phyloP scores from a whole-genome alignment of 2,113 vertebrate species.

The Canis aureus region DNA sequence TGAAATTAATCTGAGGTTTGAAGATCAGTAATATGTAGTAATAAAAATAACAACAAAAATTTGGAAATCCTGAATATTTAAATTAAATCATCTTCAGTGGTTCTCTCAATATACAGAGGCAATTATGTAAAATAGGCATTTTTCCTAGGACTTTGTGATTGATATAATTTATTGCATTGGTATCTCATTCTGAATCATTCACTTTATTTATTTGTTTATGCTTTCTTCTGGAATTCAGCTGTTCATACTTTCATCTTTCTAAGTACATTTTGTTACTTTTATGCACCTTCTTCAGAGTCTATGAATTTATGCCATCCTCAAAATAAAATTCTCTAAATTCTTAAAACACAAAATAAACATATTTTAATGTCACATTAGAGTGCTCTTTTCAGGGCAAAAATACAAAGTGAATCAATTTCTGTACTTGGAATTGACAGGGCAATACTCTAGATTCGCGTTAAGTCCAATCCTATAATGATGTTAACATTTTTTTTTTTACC shows the following conservation, averaged over 20 bases:
- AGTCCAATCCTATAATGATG: slow-evolving; percentile 44
- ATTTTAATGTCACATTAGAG: background rate
- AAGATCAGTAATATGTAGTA: background rate
- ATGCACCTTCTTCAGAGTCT: background rate
- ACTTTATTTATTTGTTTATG: background rate
- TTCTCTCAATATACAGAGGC: background rate
- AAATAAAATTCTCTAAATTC: slow-evolving; percentile 36
- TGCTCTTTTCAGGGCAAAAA: slow-evolving; percentile 45
- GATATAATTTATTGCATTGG: background rate
- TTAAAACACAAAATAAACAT: slow-evolving; percentile 32
- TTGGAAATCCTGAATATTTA: background rate
- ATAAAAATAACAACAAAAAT: background rate
- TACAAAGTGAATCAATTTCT: slow-evolving; percentile 51
- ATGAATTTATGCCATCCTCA: background rate
- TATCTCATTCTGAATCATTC: background rate
- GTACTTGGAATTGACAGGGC: background rate
- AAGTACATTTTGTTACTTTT: background rate
- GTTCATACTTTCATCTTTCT: background rate
- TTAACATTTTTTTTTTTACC: background rate
- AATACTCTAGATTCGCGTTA: slow-evolving; percentile 28
- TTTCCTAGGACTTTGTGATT: background rate
- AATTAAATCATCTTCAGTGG: background rate
- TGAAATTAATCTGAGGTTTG: background rate
- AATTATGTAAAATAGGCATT: background rate
- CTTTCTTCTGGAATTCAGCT: background rate